Evolutionary conservation across 2,797 vertebrate species (phyloP).

Genomic region (Spatula clypeata): DNA sequence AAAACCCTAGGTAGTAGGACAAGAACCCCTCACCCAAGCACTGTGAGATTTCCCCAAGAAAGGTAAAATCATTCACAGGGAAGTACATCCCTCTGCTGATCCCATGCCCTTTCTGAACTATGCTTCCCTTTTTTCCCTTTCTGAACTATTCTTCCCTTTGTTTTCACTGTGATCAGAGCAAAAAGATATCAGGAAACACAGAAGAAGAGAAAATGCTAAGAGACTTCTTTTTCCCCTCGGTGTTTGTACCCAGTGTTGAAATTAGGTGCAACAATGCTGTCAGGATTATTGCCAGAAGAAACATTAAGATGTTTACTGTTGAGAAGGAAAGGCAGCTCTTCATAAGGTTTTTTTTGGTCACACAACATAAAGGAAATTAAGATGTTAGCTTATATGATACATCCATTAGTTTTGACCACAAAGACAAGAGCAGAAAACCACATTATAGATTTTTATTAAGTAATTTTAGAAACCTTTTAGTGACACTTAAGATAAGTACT

Average conservation of each 20-base stretch:
- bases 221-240: neutral
- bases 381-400: neutral
- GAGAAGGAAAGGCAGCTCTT: neutral
- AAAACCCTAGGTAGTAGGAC: neutral
- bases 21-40: neutral
- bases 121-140: no score
- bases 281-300: neutral
- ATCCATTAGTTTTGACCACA: neutral
- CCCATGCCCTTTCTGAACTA: neutral
- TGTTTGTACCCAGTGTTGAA: neutral
- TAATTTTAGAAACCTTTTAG: conserved; percentile 18
- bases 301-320: neutral
- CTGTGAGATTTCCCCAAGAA: neutral
- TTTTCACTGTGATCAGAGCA: neutral
- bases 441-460: neutral
- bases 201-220: neutral
- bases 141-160: neutral
- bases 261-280: neutral
- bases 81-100: neutral
- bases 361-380: neutral
- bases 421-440: conserved; percentile 3
- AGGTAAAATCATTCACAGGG: neutral
- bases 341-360: neutral
- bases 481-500: neutral
- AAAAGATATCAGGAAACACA: neutral